A percentile compares a stretch with the other conserved stretches of the same genome.
Evolutionary conservation across 2,113 vertebrate species (phyloP).

Genomic region (Phaethornis superciliosus): DNA sequence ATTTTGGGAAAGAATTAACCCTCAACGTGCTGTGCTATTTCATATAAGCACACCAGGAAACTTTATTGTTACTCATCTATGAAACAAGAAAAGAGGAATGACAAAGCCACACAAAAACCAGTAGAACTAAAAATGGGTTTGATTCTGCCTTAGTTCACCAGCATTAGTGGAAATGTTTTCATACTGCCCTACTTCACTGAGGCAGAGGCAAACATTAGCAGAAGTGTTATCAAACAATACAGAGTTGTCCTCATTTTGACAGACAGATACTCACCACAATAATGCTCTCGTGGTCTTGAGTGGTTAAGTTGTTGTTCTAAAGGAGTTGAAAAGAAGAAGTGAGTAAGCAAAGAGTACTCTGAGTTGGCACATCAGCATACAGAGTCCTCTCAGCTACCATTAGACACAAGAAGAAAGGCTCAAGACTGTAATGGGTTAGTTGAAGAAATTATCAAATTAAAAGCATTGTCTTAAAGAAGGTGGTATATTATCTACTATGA

Average conservation of each 20-base stretch:
- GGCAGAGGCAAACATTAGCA: not conserved
- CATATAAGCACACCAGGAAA: not conserved
- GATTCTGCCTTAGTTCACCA: not conserved
- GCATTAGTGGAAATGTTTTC: not conserved
- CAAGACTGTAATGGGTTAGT: not conserved
- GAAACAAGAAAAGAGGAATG: not conserved
- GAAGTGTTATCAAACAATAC: not conserved
- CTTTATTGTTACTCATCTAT: not conserved
- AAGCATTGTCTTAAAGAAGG: not conserved
- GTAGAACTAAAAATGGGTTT: not conserved
- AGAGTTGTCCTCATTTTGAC: not conserved
- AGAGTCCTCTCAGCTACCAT: not conserved
- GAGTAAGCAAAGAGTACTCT: not conserved
- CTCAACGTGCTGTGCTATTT: not conserved
- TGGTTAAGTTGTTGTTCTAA: constrained; percentile 94
- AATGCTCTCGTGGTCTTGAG: constrained; percentile 98
- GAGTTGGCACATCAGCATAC: not conserved
- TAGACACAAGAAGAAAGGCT: not conserved
- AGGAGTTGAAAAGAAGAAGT: not conserved
- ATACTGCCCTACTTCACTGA: not conserved
- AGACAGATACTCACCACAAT: constrained; percentile 89
- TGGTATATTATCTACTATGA: not conserved
- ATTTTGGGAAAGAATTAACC: not conserved
- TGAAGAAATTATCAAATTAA: not conserved
- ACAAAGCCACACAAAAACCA: not conserved